A percentile compares a stretch with the other conserved stretches of the same genome.
phyloP scores from a whole-genome alignment of 2,113 vertebrate species.

The Ammodytes dubius region DNA sequence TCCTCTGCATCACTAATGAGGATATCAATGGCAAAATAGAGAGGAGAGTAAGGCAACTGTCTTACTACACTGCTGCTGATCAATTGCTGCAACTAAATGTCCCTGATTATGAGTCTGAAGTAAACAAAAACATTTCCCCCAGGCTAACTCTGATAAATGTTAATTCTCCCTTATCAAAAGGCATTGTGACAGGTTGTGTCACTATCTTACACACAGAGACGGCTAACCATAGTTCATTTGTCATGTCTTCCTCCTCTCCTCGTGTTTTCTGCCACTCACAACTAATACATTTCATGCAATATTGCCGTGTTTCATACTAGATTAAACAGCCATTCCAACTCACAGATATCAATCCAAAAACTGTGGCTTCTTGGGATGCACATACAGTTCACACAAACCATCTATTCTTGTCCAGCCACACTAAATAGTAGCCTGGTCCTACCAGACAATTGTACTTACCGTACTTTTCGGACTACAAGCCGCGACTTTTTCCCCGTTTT shows the following conservation, averaged over 20 bases:
- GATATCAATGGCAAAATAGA: slow-evolving; percentile 52
- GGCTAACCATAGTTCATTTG: background rate
- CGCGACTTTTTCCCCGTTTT: too few species aligned
- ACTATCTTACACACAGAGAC: background rate
- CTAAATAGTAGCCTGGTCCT: too few species aligned
- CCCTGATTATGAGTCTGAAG: slow-evolving; percentile 26
- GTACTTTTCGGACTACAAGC: too few species aligned
- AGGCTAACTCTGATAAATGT: background rate
- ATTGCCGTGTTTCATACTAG: background rate
- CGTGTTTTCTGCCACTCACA: background rate
- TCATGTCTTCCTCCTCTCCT: background rate
- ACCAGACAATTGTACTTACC: too few species aligned
- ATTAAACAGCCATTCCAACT: background rate
- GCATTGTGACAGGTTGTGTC: background rate
- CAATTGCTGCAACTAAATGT: slow-evolving; percentile 33
- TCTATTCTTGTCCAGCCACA: background rate
- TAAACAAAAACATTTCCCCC: slow-evolving; percentile 43
- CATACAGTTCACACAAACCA: too few species aligned
- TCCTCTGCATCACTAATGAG: slow-evolving; percentile 46
- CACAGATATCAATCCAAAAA: background rate
- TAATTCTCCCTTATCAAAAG: background rate
- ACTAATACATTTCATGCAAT: background rate
- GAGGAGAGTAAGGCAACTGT: slow-evolving; percentile 15
- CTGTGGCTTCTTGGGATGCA: background rate
- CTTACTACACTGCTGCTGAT: slow-evolving; percentile 25